Evolutionary conservation across 2,888 invertebrate species (phyloP).

Genomic region (Calameuta pallipes): DNA sequence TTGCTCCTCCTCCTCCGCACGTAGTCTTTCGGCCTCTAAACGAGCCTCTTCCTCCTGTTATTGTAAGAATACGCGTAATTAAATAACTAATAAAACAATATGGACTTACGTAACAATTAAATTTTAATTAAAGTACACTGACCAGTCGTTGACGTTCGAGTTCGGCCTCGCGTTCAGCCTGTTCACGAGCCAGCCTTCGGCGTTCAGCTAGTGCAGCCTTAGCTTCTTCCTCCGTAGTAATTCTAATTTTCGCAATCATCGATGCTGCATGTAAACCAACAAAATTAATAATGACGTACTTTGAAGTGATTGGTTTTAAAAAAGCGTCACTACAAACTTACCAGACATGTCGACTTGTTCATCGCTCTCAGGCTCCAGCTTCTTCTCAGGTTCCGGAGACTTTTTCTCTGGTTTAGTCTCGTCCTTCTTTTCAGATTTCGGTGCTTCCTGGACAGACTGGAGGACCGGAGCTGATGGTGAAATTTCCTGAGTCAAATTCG

Average conservation of each 20-base stretch:
- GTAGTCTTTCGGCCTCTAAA: slow-evolving; percentile 77
- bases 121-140: slow-evolving; percentile 30
- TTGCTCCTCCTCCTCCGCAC: slow-evolving; percentile 86
- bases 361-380: slow-evolving; percentile 57
- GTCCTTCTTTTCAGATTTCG: slow-evolving; percentile 46
- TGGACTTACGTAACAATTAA: slow-evolving; percentile 2
- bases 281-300: neutral
- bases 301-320: neutral
- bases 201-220: slow-evolving; percentile 94
- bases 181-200: slow-evolving; percentile 87
- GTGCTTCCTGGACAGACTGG: slow-evolving; percentile 25
- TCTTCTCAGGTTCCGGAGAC: slow-evolving; percentile 48
- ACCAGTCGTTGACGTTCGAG: slow-evolving; percentile 77
- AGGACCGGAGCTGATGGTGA: slow-evolving; percentile 23
- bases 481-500: slow-evolving; percentile 40
- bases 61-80: slow-evolving; percentile 3
- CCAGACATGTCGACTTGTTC: slow-evolving; percentile 73
- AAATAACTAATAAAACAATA: slow-evolving; percentile 13
- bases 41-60: slow-evolving; percentile 76
- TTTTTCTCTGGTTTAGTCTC: slow-evolving; percentile 58
- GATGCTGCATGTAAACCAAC: slow-evolving; percentile 67
- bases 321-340: slow-evolving; percentile 42
- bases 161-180: slow-evolving; percentile 91
- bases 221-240: slow-evolving; percentile 92
- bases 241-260: slow-evolving; percentile 76